Evolutionary conservation across 1,140 invertebrate species (phyloP).

Genomic region (Zaprionus tsacasi): DNA sequence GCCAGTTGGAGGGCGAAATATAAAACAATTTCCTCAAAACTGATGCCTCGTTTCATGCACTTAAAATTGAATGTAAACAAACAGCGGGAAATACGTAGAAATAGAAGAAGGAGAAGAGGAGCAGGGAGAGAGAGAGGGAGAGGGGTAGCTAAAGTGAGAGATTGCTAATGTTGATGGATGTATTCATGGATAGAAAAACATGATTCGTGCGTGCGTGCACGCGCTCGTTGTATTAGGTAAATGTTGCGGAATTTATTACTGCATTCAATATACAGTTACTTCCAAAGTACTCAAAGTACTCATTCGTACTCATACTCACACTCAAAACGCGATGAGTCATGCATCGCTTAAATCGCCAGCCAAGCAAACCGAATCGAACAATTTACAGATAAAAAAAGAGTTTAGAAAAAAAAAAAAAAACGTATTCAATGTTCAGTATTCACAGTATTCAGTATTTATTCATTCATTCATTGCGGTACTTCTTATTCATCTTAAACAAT

Average conservation of each 20-base stretch:
- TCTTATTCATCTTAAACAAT: not conserved
- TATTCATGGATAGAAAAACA: not conserved
- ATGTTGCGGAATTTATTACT: slow-evolving; percentile 47
- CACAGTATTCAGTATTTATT: too few species aligned
- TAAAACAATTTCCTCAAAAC: slow-evolving; percentile 30
- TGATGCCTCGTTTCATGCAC: slow-evolving; percentile 39
- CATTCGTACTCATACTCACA: not conserved
- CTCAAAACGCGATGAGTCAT: slow-evolving; percentile 36
- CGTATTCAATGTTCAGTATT: too few species aligned
- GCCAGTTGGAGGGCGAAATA: slow-evolving; percentile 3
- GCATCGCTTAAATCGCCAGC: slow-evolving; percentile 37
- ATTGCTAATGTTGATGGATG: slow-evolving; percentile 9
- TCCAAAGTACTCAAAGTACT: slow-evolving; percentile 12
- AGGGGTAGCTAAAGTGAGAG: not conserved
- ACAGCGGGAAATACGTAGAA: slow-evolving; percentile 14
- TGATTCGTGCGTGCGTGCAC: slow-evolving; percentile 1
- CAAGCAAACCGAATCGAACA: slow-evolving; percentile 25
- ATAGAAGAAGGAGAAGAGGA: not conserved
- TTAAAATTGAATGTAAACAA: slow-evolving; percentile 42
- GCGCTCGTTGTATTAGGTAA: slow-evolving; percentile 4
- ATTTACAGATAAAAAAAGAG: not conserved
- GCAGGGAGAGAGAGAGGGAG: not conserved
- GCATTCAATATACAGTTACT: slow-evolving; percentile 48
- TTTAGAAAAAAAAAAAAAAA: not conserved
- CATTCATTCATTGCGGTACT: slow-evolving; percentile 1